These are phyloP conservation scores for Trematocara nigrifrons DNA, from an alignment of 2,113 vertebrate genomes.

Conservation along the genomic window DNA sequence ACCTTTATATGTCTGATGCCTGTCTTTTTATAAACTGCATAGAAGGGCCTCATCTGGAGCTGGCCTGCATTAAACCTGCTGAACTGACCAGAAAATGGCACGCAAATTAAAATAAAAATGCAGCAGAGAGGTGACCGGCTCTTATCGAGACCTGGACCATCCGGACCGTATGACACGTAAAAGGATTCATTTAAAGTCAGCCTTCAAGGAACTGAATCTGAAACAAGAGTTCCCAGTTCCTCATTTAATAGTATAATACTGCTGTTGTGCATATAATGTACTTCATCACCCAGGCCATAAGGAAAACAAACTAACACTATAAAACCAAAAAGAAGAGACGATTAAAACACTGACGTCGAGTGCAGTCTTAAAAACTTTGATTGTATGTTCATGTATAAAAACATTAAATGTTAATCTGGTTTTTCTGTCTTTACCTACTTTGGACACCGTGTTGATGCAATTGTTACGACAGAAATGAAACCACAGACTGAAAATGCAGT, in stretches of 20 bases:
- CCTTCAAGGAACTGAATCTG: conserved; percentile 80
- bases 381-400: not conserved
- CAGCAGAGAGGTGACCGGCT: not conserved
- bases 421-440: not conserved
- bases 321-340: not conserved
- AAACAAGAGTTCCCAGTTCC: conserved; percentile 78
- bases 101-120: not conserved
- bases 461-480: not conserved
- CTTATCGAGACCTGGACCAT: not conserved
- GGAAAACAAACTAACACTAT: not conserved
- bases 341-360: not conserved
- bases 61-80: not conserved
- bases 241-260: conserved; percentile 55
- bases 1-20: not conserved
- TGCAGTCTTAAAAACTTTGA: not conserved
- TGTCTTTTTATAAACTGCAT: not conserved
- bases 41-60: not conserved
- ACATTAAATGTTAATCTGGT: not conserved
- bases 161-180: conserved; percentile 28
- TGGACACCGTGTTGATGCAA: not conserved
- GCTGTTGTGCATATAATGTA: conserved; percentile 8
- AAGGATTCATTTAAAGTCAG: conserved; percentile 55
- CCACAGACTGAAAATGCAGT: not conserved
- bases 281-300: conserved; percentile 12
- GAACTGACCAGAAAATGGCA: not conserved